Evolutionary conservation across 2,113 vertebrate genomes (phyloP), one percentile per base, ranked within the genome.

Genomic region (Rousettus leschenaultii): DNA sequence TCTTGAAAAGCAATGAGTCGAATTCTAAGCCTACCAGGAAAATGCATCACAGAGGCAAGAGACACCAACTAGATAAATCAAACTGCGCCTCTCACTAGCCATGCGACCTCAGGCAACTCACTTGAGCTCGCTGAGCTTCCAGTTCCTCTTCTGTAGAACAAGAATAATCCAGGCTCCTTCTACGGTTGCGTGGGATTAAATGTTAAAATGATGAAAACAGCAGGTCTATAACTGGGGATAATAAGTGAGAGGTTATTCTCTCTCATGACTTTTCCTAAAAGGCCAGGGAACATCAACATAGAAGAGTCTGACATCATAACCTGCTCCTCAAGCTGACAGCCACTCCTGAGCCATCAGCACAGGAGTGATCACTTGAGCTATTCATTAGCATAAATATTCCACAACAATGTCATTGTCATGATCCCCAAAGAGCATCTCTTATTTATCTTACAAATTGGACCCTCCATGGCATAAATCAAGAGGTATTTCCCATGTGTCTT

Each of bases 321-420:
- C 55, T 57, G 48, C 51, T 94, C 43, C 51, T 96, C 59, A 9
- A 80, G 38, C 30, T n/a, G 78, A 94, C 74, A 95, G 88, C 51
- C 40, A 86, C 53, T 70, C 82, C n/a, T 83, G 86, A 84, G 87
- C 90, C 79, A 9, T 35, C 63, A 63, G 73, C 21, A 2, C 45
- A 65, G 77, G 84, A 90, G 66, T 40, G 61, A 97, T 63, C 73
- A 18, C 63, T 45, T 15, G 68, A 95, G 82, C 43, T 61, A 53
- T 71, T 97, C 91, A 86, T 96, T 91, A 96, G 95, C 86, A 80
- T 95, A 94, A 92, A 95, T 71, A 96, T 89, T 93, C 59, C 85
- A 93, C 91, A 95, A 94, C 57, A 89, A 89, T 91, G 92, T 92
- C 95, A 94, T 80, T 91, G 92, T 86, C 91, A 78, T 80, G 57